Conservation (phyloP, 2,888 invertebrate species). For the Nephrotoma appendiculata region DNA sequence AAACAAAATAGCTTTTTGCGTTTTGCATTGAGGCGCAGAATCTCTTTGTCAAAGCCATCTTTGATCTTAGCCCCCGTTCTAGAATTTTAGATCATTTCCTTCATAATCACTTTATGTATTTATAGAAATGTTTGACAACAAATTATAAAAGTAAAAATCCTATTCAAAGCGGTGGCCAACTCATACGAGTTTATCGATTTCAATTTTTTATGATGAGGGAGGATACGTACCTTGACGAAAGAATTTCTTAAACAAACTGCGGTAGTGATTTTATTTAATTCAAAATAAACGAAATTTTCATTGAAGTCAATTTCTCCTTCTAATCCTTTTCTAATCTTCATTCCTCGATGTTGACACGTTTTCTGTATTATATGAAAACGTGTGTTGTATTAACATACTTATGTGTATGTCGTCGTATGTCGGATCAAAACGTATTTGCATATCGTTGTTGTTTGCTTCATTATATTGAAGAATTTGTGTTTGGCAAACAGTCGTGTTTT, state of each 20-base stretch:
- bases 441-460: not conserved
- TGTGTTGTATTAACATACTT: not conserved
- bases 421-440: not conserved
- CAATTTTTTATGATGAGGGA: not conserved
- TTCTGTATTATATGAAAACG: not conserved
- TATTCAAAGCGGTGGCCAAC: not conserved
- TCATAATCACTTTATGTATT: not conserved
- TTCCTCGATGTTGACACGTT: not conserved
- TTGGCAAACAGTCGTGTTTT: not conserved
- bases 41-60: not conserved
- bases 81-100: not conserved
- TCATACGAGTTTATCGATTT: not conserved
- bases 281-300: not conserved
- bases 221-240: not conserved
- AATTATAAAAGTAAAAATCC: not conserved
- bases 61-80: not conserved
- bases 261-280: not conserved
- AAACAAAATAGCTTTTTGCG: not conserved
- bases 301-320: not conserved
- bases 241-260: not conserved
- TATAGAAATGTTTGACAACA: not conserved
- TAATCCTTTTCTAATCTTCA: not conserved
- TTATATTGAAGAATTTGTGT: not conserved
- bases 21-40: not conserved
- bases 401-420: not conserved